Conservation (phyloP, 2,888 invertebrate species). For the Cantharis nigra region DNA sequence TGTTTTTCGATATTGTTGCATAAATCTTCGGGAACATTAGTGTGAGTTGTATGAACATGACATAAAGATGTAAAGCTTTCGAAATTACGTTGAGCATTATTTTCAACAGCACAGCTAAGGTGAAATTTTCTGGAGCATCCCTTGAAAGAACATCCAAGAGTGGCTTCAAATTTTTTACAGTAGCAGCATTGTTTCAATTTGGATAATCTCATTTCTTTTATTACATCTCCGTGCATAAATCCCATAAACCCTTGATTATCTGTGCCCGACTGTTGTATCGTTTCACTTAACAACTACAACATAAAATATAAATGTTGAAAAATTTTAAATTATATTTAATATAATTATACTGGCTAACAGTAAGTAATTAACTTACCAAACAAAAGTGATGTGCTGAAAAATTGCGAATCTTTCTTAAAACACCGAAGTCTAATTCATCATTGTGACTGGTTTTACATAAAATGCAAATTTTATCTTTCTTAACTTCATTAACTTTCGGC, state of each 20-base stretch:
- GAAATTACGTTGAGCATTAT: slow-evolving; percentile 33
- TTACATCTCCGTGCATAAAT: slow-evolving; percentile 72
- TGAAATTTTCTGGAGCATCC: slow-evolving; percentile 75
- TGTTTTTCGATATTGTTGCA: not conserved
- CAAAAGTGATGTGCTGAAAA: slow-evolving; percentile 76
- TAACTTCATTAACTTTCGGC: not conserved
- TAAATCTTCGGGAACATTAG: slow-evolving; percentile 18
- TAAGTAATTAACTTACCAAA: no score
- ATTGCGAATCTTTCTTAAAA: slow-evolving; percentile 60
- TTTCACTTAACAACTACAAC: slow-evolving; percentile 70
- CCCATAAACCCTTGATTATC: slow-evolving; percentile 75
- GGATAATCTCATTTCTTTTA: slow-evolving; percentile 67
- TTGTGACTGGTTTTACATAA: slow-evolving; percentile 60
- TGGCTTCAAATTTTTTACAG: slow-evolving; percentile 70
- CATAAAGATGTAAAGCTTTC: slow-evolving; percentile 10
- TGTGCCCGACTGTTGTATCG: slow-evolving; percentile 68
- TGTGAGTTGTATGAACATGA: slow-evolving; percentile 1
- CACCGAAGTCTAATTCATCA: slow-evolving; percentile 62
- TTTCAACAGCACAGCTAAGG: slow-evolving; percentile 71
- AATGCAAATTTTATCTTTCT: slow-evolving; percentile 55
- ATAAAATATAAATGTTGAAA: not conserved
- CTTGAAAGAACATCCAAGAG: slow-evolving; percentile 69
- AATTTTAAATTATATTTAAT: no score
- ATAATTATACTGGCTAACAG: no score
- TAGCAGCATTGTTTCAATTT: slow-evolving; percentile 62